phyloP scores from a whole-genome alignment of 2,113 vertebrate species.

The Charina bottae region DNA sequence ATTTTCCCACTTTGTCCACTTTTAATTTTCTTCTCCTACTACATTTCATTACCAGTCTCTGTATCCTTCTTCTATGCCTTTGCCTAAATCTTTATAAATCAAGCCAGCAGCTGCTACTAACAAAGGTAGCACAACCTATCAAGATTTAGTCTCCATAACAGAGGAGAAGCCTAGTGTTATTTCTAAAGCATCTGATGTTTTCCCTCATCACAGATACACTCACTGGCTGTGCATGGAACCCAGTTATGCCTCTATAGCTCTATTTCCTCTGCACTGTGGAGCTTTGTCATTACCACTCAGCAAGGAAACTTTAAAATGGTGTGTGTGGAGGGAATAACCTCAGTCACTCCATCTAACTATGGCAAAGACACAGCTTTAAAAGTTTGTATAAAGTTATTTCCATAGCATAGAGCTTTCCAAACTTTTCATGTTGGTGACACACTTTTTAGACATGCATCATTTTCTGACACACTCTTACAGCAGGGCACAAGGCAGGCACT shows the following conservation, averaged over 20 bases:
- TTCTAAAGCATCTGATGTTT: too few relatives aligned
- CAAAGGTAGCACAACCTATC: neutral
- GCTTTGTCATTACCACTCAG: neutral
- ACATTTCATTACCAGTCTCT: neutral
- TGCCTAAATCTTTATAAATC: neutral
- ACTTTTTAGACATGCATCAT: too few relatives aligned
- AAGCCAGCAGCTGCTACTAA: neutral
- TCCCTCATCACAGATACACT: too few relatives aligned
- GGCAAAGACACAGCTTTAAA: neutral
- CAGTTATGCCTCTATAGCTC: neutral
- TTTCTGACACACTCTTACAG: too few relatives aligned
- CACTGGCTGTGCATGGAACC: neutral
- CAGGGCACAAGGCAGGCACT: too few relatives aligned
- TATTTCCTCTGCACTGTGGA: neutral
- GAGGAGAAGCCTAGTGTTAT: neutral
- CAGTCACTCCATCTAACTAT: neutral
- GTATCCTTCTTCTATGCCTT: neutral
- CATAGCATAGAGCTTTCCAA: too few relatives aligned
- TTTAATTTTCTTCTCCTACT: neutral
- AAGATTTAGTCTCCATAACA: neutral
- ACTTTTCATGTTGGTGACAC: too few relatives aligned
- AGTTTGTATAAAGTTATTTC: neutral
- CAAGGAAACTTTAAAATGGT: neutral
- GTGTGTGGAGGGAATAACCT: neutral
- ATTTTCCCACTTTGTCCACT: neutral